phyloP scores from a whole-genome alignment of 1,140 invertebrate genomes.

The Ceratina calcarata region DNA sequence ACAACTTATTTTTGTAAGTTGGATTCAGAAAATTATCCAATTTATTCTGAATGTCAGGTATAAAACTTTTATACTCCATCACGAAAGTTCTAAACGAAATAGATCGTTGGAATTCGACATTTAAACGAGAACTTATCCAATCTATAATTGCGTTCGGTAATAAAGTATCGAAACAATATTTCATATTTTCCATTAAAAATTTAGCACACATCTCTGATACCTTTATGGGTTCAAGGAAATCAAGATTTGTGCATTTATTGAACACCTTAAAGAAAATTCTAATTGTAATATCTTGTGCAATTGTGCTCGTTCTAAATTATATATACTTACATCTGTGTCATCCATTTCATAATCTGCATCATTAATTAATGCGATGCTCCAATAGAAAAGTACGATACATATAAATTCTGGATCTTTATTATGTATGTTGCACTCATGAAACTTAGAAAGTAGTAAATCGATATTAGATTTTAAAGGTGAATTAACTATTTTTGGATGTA shows the following conservation, averaged over 20 bases:
- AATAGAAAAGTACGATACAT: constrained; percentile 65
- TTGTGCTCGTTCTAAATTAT: not conserved
- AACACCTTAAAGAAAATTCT: constrained; percentile 71
- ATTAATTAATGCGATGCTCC: constrained; percentile 65
- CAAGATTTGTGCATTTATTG: constrained; percentile 73
- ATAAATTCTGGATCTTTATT: constrained; percentile 39
- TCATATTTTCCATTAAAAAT: constrained; percentile 49
- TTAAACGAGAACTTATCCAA: constrained; percentile 57
- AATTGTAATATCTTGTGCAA: not conserved
- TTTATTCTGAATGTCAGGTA: constrained; percentile 53
- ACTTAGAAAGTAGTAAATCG: constrained; percentile 68
- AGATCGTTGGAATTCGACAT: constrained; percentile 41
- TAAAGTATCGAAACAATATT: constrained; percentile 34
- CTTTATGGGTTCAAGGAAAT: constrained; percentile 67
- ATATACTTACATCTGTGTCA: constrained; percentile 69
- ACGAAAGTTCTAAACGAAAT: constrained; percentile 57
- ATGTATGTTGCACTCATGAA: constrained; percentile 45
- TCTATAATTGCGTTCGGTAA: constrained; percentile 40
- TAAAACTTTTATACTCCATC: constrained; percentile 46
- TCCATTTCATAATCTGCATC: constrained; percentile 71
- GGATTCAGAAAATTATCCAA: constrained; percentile 67
- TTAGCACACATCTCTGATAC: constrained; percentile 62
- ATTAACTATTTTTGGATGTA: constrained; percentile 21
- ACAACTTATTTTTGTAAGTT: constrained; percentile 67
- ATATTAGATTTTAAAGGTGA: constrained; percentile 44